These are phyloP conservation scores for Bombyx mori DNA, from an alignment of 1,140 invertebrate species.

Conservation along the genomic window DNA sequence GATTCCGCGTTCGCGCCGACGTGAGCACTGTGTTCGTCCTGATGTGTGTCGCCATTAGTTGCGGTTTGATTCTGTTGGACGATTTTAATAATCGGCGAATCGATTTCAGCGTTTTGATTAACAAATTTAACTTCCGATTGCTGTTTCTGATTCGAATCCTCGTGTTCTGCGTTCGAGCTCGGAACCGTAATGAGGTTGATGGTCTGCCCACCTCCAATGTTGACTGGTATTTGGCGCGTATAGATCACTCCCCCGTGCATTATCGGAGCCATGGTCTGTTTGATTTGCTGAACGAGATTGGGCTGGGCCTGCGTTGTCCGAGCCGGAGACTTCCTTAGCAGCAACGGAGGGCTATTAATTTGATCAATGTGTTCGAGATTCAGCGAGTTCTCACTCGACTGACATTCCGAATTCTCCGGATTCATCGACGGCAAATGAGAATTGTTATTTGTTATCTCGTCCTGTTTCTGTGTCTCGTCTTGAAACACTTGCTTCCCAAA, in stretches of 20 bases:
- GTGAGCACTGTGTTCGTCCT: slow-evolving; percentile 43
- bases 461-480: slow-evolving; percentile 53
- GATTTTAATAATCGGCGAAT: slow-evolving; percentile 64
- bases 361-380: slow-evolving; percentile 58
- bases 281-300: slow-evolving; percentile 60
- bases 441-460: slow-evolving; percentile 34
- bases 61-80: slow-evolving; percentile 46
- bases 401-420: slow-evolving; percentile 39
- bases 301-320: slow-evolving; percentile 43
- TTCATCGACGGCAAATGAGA: slow-evolving; percentile 33
- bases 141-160: slow-evolving; percentile 52
- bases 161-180: slow-evolving; percentile 49
- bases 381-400: slow-evolving; percentile 35
- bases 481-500: slow-evolving; percentile 79
- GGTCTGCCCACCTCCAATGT: slow-evolving; percentile 70
- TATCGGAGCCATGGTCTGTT: slow-evolving; percentile 62
- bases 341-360: slow-evolving; percentile 54
- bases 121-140: slow-evolving; percentile 30
- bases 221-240: slow-evolving; percentile 73
- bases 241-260: slow-evolving; percentile 76
- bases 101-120: slow-evolving; percentile 37
- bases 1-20: slow-evolving; percentile 31
- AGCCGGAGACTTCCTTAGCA: slow-evolving; percentile 49
- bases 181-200: slow-evolving; percentile 74
- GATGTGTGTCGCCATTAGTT: slow-evolving; percentile 27